Evolutionary conservation across 2,888 invertebrate species (phyloP).

Genomic region (Phengaris arion): DNA sequence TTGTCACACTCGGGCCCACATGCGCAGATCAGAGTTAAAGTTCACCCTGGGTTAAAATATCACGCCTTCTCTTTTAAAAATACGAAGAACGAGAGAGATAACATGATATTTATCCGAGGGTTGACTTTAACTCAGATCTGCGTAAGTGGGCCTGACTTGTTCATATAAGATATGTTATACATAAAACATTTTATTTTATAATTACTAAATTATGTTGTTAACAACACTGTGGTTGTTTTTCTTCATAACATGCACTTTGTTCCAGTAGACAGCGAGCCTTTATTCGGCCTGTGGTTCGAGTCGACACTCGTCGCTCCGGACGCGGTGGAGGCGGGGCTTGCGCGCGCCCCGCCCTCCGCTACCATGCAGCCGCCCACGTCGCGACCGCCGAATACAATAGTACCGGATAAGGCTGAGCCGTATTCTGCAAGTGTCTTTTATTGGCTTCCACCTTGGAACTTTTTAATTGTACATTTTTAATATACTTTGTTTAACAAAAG

Average conservation of each 20-base stretch:
- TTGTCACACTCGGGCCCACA: too few species aligned
- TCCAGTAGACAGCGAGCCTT: conserved; percentile 88
- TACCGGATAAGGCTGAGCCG: conserved; percentile 74
- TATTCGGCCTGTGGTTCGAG: conserved; percentile 96
- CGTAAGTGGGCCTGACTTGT: too few species aligned
- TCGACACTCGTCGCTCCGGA: conserved; percentile 93
- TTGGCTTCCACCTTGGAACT: too few species aligned
- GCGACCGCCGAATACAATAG: conserved; percentile 66
- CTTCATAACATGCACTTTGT: neutral
- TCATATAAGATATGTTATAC: too few species aligned
- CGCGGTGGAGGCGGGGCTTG: conserved; percentile 76
- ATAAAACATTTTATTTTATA: neutral
- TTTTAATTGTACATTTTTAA: too few species aligned
- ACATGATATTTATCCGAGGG: too few species aligned
- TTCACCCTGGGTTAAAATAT: too few species aligned
- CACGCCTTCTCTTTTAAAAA: too few species aligned
- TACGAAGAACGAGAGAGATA: too few species aligned
- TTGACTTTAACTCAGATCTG: too few species aligned
- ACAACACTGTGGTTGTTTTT: conserved; percentile 18
- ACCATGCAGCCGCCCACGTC: conserved; percentile 69
- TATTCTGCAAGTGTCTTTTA: conserved; percentile 61
- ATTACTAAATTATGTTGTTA: neutral
- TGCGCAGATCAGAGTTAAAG: too few species aligned
- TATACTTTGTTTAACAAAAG: too few species aligned
- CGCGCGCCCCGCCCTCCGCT: conserved; percentile 65